Evolutionary conservation across 2,888 invertebrate genomes (phyloP).

Genomic region (Stenodera caucasica): DNA sequence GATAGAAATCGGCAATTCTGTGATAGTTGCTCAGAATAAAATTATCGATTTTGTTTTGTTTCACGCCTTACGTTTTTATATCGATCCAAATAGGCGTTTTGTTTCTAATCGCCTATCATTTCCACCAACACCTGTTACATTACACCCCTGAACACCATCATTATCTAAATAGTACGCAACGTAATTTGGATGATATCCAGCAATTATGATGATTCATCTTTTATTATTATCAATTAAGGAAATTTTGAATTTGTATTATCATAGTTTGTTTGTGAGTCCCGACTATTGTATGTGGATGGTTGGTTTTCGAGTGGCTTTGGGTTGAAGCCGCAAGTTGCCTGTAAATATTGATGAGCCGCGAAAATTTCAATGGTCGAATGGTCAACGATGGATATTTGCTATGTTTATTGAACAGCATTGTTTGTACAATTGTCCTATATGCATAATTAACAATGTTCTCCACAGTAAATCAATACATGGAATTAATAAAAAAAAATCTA

Average conservation of each 20-base stretch:
- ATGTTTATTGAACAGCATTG: background rate
- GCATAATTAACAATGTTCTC: no score
- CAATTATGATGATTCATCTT: no score
- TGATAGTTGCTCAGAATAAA: background rate
- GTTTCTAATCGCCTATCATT: background rate
- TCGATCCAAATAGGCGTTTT: background rate
- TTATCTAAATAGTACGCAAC: no score
- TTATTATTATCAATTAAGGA: no score
- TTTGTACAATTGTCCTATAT: background rate
- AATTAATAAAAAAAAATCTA: slow-evolving; percentile 11
- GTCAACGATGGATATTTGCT: background rate
- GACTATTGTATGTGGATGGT: background rate
- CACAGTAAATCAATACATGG: no score
- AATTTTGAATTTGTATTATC: no score
- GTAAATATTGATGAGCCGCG: background rate
- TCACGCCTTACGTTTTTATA: background rate
- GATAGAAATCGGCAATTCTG: no score
- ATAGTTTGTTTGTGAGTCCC: background rate
- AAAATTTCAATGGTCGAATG: background rate
- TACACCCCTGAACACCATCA: background rate
- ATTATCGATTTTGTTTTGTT: background rate
- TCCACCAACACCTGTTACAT: slow-evolving; percentile 2
- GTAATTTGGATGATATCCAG: no score
- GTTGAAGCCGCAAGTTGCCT: background rate
- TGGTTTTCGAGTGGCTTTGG: background rate